Conservation (phyloP, 2,797 vertebrate genomes). For the Oreortyx pictus region DNA sequence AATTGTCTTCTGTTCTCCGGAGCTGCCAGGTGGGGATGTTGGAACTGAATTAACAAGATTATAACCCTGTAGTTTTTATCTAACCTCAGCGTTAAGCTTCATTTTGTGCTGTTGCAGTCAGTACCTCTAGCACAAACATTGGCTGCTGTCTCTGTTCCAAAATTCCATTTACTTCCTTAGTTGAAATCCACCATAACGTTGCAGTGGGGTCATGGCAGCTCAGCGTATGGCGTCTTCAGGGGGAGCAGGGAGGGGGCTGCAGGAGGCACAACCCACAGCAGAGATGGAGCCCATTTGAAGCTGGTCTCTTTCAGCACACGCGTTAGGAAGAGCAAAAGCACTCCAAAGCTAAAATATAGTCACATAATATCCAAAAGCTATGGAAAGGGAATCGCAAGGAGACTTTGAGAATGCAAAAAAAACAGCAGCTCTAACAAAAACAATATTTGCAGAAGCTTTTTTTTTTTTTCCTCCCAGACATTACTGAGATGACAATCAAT, state of each 20-base stretch:
- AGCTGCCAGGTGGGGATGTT: not conserved
- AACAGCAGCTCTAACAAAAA: not conserved
- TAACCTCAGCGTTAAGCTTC: accelerated
- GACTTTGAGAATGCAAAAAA: not conserved
- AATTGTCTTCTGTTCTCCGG: not conserved
- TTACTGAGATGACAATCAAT: conserved; percentile 7
- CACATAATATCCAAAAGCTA: not conserved
- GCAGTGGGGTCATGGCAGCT: not conserved
- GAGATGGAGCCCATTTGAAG: not conserved
- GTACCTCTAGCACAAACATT: not conserved
- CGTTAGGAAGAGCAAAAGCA: accelerated
- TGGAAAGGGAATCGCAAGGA: not conserved
- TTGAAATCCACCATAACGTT: not conserved
- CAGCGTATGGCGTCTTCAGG: not conserved
- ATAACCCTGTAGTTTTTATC: not conserved
- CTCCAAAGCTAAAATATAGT: not conserved
- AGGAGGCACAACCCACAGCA: not conserved
- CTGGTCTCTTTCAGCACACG: not conserved
- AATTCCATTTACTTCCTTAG: not conserved
- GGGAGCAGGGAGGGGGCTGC: not conserved
- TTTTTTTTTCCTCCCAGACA: not conserved
- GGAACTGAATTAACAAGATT: not conserved
- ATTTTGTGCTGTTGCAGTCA: accelerated
- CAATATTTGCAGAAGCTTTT: not conserved
- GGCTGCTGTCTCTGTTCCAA: accelerated